Evolutionary conservation across 2,797 vertebrate genomes (phyloP).

Genomic region (Pelochelys cantorii): DNA sequence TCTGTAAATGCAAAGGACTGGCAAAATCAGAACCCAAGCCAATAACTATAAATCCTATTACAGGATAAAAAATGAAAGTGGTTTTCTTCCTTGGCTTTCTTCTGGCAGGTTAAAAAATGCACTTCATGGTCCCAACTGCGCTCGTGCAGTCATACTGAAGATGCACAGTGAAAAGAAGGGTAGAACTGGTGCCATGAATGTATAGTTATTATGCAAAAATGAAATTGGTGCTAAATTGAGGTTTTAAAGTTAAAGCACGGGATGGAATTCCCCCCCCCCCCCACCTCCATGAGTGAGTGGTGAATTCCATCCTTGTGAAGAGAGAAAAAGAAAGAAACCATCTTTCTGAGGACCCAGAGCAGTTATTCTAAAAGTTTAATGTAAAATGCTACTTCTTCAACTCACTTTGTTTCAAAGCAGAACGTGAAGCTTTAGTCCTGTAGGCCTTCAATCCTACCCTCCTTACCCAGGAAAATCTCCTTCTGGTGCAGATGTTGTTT

Average conservation of each 20-base stretch:
- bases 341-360: not conserved
- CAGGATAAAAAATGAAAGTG: not conserved
- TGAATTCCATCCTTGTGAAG: not conserved
- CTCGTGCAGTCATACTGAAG: not conserved
- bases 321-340: not conserved
- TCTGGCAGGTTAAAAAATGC: not conserved
- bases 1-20: not conserved
- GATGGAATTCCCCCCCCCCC: not conserved
- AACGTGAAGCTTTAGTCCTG: not conserved
- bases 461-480: not conserved
- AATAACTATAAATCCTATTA: not conserved
- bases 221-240: not conserved
- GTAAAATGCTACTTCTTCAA: not conserved
- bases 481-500: not conserved
- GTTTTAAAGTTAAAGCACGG: not conserved
- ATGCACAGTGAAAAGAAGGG: not conserved
- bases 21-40: not conserved
- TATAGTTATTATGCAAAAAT: slow-evolving; percentile 57
- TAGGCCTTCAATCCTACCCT: not conserved
- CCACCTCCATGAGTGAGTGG: not conserved
- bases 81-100: not conserved
- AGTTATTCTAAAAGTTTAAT: slow-evolving; percentile 7
- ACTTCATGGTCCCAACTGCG: not conserved
- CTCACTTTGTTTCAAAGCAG: not conserved
- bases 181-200: slow-evolving; percentile 16